Evolutionary conservation across 2,797 vertebrate genomes (phyloP), one percentile per base, ranked within the genome.

Genomic region (Anguilla anguilla): DNA sequence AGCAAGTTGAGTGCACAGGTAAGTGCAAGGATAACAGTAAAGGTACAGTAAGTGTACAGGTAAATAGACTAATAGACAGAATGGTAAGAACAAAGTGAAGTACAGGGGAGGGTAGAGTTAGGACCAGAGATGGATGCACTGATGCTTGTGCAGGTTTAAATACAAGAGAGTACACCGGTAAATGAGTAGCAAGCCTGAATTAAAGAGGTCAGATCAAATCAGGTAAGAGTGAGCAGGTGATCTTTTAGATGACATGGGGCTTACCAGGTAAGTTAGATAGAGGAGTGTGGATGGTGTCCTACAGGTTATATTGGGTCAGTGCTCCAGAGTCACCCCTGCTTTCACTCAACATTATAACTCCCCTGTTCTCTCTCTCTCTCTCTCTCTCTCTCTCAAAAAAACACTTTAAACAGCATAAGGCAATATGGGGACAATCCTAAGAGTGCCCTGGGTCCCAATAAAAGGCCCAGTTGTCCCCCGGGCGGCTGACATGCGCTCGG

Each of bases 371-470:
- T 5, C 28, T 11, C 67, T 6, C 64, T 9, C 85, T 51, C 88
- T 17, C 25, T 35, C 85, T 92, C 90, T 67, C 89, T 87, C 90
- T 92, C 92, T 90, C 22, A n/a, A 43, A 43, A 88, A 85, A 89
- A 88, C 88, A 91, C 91, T n/a, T 86, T 86, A 88, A 69, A 81
- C 61, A 69, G 85, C 28, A 79, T 88, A 86, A 88, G 82, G 79
- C 79, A 86, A 86, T 74, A 88, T 79, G 2, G 43, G 77, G 81
- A 49, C 39, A 83, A 72, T 88, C 69, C 81, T n/a, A 13, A 55
- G n/a, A 86, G 43, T 35, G 69, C 55, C n/a, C 85, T 64, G 4
- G 64, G 85, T 55, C 43, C 31, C 39, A 84, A 81, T 86, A 86
- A 89, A 86, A 81, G 86, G 83, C 51, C 51, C n/a, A 53, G 43